phyloP scores from a whole-genome alignment of 2,888 invertebrate species.

The Tineola bisselliella region DNA sequence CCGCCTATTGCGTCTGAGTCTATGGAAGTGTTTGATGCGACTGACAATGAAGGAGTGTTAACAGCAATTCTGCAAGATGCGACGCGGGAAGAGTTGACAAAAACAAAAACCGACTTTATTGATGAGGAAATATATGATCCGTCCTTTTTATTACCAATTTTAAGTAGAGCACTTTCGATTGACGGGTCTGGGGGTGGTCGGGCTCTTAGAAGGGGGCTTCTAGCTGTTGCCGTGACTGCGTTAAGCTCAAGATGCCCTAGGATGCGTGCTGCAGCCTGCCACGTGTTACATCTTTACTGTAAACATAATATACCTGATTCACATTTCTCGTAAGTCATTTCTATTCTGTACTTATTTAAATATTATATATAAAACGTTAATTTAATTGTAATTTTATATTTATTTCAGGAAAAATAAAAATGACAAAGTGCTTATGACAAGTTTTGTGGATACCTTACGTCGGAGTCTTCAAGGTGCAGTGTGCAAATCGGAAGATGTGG shows the following conservation, averaged over 20 bases:
- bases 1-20: conserved; percentile 19
- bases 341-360: too few relatives aligned
- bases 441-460: conserved; percentile 74
- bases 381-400: too few relatives aligned
- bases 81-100: conserved; percentile 26
- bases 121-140: conserved; percentile 78
- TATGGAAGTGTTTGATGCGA: not conserved
- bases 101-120: conserved; percentile 25
- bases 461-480: conserved; percentile 65
- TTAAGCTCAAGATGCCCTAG: conserved; percentile 73
- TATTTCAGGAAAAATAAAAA: conserved; percentile 64
- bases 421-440: conserved; percentile 73
- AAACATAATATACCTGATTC: conserved; percentile 5
- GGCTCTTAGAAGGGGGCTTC: conserved; percentile 74
- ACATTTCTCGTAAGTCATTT: not conserved
- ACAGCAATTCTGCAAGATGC: conserved; percentile 27
- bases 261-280: conserved; percentile 78
- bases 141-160: conserved; percentile 80
- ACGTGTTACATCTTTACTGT: conserved; percentile 66
- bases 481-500: conserved; percentile 21
- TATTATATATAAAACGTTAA: too few relatives aligned
- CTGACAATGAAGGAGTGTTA: conserved; percentile 30
- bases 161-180: conserved; percentile 78
- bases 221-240: conserved; percentile 76
- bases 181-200: conserved; percentile 74